Conservation (phyloP, 1,140 invertebrate species). For the Papilio polytes region DNA sequence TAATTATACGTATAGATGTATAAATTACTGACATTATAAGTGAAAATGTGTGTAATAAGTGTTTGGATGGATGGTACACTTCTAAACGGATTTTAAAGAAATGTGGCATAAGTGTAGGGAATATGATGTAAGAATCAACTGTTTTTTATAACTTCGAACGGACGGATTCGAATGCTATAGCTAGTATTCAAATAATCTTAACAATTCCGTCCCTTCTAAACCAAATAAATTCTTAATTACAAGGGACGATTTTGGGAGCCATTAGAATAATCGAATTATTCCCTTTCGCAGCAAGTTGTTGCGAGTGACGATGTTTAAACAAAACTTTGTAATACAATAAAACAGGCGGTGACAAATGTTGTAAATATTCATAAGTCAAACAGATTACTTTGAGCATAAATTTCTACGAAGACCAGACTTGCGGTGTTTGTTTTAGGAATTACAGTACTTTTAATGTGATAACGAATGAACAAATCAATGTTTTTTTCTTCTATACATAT, state of each 20-base stretch:
- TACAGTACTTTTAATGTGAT: not conserved
- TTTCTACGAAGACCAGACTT: constrained; percentile 22
- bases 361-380: constrained; percentile 26
- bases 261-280: constrained; percentile 26
- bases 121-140: no score
- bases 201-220: constrained; percentile 10
- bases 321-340: constrained; percentile 24
- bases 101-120: no score
- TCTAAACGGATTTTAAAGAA: no score
- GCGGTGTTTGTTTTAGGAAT: not conserved
- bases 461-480: not conserved
- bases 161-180: no score
- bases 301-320: constrained; percentile 24
- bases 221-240: constrained; percentile 23
- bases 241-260: constrained; percentile 10
- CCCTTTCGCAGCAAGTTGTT: constrained; percentile 3
- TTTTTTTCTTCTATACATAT: no score
- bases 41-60: no score
- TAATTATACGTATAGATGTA: no score
- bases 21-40: no score
- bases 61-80: no score
- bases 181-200: constrained; percentile 16
- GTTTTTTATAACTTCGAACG: no score
- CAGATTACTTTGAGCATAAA: constrained; percentile 26
- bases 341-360: constrained; percentile 17